Evolutionary conservation across 2,797 vertebrate genomes (phyloP).

Genomic region (Anguilla anguilla): DNA sequence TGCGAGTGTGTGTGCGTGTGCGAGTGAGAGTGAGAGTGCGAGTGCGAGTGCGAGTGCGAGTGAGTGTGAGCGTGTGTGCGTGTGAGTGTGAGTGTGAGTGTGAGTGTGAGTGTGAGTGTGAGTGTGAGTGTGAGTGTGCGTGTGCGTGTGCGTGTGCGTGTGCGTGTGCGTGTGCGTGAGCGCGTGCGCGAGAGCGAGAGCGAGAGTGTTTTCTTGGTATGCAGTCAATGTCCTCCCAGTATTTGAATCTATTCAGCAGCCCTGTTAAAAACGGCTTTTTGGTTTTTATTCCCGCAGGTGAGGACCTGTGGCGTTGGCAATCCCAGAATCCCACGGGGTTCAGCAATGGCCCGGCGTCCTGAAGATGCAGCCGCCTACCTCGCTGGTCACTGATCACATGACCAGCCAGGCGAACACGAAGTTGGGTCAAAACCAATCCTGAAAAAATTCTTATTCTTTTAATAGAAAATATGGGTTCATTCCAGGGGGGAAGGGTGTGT

Average conservation of each 20-base stretch:
- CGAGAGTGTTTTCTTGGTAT: too few species aligned
- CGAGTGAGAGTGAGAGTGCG: too few species aligned
- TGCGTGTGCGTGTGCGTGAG: too few species aligned
- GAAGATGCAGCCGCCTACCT: constrained; percentile 21
- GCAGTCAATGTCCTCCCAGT: background rate
- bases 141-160: too few species aligned
- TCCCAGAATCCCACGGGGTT: constrained; percentile 89
- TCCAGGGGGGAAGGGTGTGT: background rate
- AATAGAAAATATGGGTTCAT: background rate
- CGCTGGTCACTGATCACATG: constrained; percentile 12
- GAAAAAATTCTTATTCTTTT: constrained; percentile 36
- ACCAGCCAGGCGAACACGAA: constrained; percentile 31
- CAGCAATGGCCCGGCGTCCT: constrained; percentile 49
- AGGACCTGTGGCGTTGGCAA: constrained; percentile 97
- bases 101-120: too few species aligned
- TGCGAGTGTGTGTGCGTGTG: too few species aligned
- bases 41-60: too few species aligned
- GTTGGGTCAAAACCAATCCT: constrained; percentile 50
- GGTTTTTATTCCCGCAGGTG: constrained; percentile 70
- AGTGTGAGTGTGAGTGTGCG: too few species aligned
- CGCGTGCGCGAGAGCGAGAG: too few species aligned
- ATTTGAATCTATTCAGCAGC: background rate
- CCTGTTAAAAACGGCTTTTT: background rate
- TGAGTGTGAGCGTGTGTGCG: too few species aligned
- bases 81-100: too few species aligned